Base-by-base conservation (phyloP, 2,113 vertebrate species). In the Lamprologus callipterus region DNA sequence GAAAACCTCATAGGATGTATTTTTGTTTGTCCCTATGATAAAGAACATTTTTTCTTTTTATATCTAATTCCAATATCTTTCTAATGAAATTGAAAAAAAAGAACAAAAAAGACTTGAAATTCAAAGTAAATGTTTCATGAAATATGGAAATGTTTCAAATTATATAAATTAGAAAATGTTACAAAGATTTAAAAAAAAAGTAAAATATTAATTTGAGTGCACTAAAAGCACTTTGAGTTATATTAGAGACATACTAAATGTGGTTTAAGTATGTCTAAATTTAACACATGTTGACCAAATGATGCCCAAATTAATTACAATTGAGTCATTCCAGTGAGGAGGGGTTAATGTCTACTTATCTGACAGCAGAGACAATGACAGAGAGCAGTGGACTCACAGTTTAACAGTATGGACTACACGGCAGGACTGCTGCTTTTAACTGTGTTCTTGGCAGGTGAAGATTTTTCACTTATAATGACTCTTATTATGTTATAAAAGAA, bases 331-430 rank as follows among this genome's bases (percentile, higher is more conserved):
- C 17, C 63, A 40, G 35, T 70, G 65, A 70, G 65, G 37, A 42
- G 65, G 37, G 0, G 11, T 68, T 40, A 40, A 68, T 68, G 33
- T 3, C 1, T 40, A 9, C 11, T 68, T 68, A 40, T 68, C 33
- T 68, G 4, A 40, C 63, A 21, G 9, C 35, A 21, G 63, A 68
- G 1, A 40, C 0, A 4, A 37, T 21, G 63, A 1, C 11, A n/a
- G 63, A 40, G 10, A 68, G 19, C 4, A 68, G 3, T 21, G 33
- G 35, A 68, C 63, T 68, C 35, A 68, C 63, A 65, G 4, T 60
- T 60, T 65, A 65, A 65, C 33, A 65, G 1, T 37, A 37, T 65
- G 33, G 60, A n/a, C 33, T 2, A 0, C 19, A 13, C 0, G 0
- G 9, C 33, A 13, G 60, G 60, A 37, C 60, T 65, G 60, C 19